Conservation (phyloP, 2,888 invertebrate species). For the Slavum lentiscoides region DNA sequence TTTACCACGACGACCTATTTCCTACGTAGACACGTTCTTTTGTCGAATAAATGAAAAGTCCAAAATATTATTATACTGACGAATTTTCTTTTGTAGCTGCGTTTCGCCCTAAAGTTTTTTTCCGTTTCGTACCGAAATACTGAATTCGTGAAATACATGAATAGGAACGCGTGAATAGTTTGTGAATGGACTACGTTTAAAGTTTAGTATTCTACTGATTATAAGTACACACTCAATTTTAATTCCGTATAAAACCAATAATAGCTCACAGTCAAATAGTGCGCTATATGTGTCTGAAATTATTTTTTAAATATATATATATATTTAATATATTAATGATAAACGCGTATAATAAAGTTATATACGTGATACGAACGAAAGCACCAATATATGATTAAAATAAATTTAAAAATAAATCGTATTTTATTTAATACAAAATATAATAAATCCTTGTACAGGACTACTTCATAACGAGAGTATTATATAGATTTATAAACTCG, state of each 20-base stretch:
- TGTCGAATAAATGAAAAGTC: neutral
- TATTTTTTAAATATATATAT: no score
- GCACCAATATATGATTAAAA: no score
- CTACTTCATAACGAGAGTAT: no score
- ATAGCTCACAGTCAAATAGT: neutral
- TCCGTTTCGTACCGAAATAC: neutral
- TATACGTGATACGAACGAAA: no score
- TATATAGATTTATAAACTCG: no score
- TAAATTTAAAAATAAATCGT: no score
- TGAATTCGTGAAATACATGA: neutral
- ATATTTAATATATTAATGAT: no score
- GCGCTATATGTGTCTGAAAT: no score
- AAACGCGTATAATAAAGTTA: no score
- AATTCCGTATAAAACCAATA: neutral
- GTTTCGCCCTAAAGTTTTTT: neutral
- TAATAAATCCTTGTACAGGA: no score
- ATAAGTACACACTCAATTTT: neutral
- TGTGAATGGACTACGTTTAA: neutral
- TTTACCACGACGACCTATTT: neutral
- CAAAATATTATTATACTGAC: neutral
- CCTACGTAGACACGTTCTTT: neutral
- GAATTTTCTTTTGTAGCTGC: neutral
- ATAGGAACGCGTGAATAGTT: neutral
- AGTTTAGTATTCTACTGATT: neutral
- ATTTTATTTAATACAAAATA: no score